Conservation (phyloP, 1,140 invertebrate genomes). For the Atta colombica region DNA sequence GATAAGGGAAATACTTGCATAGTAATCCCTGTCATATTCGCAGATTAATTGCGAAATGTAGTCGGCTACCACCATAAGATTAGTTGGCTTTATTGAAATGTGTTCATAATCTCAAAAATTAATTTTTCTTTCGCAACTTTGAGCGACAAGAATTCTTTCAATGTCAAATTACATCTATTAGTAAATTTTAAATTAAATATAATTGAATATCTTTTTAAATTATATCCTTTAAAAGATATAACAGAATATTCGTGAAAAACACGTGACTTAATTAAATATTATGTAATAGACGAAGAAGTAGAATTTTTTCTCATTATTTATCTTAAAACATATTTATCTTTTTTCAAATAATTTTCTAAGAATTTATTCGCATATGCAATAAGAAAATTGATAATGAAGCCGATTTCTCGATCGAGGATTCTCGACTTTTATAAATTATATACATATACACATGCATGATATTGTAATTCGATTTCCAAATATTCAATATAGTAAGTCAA, state of each 20-base stretch:
- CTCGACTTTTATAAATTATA: slow-evolving; percentile 18
- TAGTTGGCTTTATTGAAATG: not conserved
- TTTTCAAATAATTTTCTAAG: not conserved
- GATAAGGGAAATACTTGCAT: not conserved
- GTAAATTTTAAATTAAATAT: slow-evolving; percentile 1
- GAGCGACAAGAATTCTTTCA: not conserved
- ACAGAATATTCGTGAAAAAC: not conserved
- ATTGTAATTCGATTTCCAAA: slow-evolving; percentile 49
- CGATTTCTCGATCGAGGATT: slow-evolving; percentile 27
- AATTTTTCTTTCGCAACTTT: slow-evolving; percentile 7
- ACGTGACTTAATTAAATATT: slow-evolving; percentile 3
- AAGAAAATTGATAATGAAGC: not conserved
- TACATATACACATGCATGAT: not conserved
- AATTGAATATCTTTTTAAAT: not conserved
- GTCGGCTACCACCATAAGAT: not conserved
- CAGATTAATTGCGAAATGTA: slow-evolving; percentile 7
- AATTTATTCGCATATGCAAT: not conserved
- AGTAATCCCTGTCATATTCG: slow-evolving; percentile 18
- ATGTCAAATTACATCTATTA: not conserved
- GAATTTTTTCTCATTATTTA: not conserved
- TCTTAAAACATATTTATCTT: not conserved
- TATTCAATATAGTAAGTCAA: not conserved
- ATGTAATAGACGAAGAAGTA: not conserved
- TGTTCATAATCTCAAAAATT: slow-evolving; percentile 15
- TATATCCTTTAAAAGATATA: not conserved